Conservation (phyloP, 1,140 invertebrate species). For the Ceratoteleas bidentatus region DNA sequence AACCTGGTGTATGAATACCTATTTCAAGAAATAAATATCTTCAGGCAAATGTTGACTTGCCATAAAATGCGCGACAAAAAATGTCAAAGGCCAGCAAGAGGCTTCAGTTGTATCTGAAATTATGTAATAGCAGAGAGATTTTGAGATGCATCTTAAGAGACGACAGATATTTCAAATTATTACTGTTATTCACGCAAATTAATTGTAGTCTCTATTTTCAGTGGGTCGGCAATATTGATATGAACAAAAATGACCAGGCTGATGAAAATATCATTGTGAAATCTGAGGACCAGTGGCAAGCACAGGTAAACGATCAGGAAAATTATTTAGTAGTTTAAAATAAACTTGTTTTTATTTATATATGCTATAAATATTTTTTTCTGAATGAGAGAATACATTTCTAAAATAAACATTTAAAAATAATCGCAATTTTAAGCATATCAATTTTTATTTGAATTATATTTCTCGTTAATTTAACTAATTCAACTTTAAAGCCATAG, state of each 20-base stretch:
- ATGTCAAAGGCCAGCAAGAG: background rate
- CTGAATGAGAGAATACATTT: too few relatives aligned
- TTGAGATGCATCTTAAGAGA: too few relatives aligned
- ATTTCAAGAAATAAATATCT: constrained; percentile 22
- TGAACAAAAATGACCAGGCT: constrained; percentile 93
- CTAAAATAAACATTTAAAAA: too few relatives aligned
- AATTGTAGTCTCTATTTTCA: constrained; percentile 77
- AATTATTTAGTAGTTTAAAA: background rate
- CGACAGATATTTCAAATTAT: background rate
- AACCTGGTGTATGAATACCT: constrained; percentile 15
- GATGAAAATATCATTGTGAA: constrained; percentile 95
- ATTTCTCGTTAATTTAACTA: too few relatives aligned
- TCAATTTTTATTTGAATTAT: background rate
- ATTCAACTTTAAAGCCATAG: too few relatives aligned
- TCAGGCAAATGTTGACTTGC: background rate
- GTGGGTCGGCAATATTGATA: constrained; percentile 98
- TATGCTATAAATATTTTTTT: too few relatives aligned
- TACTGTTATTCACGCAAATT: background rate
- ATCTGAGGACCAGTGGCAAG: constrained; percentile 86
- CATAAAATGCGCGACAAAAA: background rate
- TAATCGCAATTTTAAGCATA: background rate
- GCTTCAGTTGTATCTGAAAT: background rate
- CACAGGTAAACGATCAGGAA: constrained; percentile 87
- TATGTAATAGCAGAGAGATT: background rate
- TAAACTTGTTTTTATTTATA: too few relatives aligned